These are phyloP conservation scores for Nemapogon koenigi DNA, from an alignment of 2,888 invertebrate genomes.

Conservation along the genomic window DNA sequence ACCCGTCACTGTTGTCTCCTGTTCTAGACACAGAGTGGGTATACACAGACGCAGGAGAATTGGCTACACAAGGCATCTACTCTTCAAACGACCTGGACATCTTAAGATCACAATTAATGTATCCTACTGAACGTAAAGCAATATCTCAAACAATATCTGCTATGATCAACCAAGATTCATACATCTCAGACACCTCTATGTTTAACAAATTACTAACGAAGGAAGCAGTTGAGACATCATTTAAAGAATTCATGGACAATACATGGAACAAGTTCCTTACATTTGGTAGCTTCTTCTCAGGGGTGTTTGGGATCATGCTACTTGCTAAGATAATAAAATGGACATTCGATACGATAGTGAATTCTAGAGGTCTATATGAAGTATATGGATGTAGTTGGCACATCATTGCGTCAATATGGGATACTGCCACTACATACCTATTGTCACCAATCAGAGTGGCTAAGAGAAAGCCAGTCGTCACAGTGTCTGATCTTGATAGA, in stretches of 20 bases:
- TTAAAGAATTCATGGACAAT: constrained; percentile 11
- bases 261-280: constrained; percentile 6
- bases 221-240: constrained; percentile 5
- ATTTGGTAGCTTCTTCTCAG: constrained; percentile 8
- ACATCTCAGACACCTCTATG: constrained; percentile 8
- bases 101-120: constrained; percentile 8
- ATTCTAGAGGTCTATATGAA: constrained; percentile 4
- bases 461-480: too few relatives aligned
- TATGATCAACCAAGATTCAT: constrained; percentile 9
- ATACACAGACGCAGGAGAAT: not conserved
- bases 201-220: constrained; percentile 4
- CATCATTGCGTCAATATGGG: constrained; percentile 2
- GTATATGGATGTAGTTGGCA: constrained; percentile 6
- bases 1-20: not conserved
- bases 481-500: too few relatives aligned
- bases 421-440: constrained; percentile 4
- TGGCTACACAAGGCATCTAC: constrained; percentile 7
- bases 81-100: constrained; percentile 3
- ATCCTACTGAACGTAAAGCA: constrained; percentile 10
- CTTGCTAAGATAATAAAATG: constrained; percentile 8
- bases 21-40: not conserved
- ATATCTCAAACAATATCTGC: constrained; percentile 9
- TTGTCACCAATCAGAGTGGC: not conserved
- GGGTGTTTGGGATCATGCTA: constrained; percentile 9
- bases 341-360: constrained; percentile 8